Base-by-base conservation (phyloP, 1,140 invertebrate species). In the Platyscapa corneri region DNA sequence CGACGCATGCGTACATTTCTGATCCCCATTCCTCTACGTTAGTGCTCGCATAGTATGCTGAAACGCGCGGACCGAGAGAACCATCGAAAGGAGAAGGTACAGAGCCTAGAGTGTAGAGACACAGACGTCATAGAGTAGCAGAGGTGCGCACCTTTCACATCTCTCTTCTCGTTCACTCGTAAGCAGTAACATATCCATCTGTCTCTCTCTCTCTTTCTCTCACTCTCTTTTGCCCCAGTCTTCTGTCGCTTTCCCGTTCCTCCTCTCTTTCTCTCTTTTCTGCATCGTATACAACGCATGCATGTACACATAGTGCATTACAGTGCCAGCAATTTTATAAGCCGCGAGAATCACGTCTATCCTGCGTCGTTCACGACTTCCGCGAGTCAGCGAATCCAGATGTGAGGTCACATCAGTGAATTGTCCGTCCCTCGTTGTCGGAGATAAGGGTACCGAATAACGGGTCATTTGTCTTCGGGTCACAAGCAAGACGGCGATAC, bases 1-100 rank as follows among this genome's bases (percentile, higher is more conserved):
- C n/a, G 72, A 65, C 78, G 84, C 84, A 85, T 75, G 83, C 84
- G 84, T 42, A 12, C n/a, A 16, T 14, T 23, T 34, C 46, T 67
- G 37, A 80, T 80, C 67, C 65, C 27, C 53, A 20, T 80, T 80
- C 37, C 76, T 14, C 20, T 20, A 5, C 60, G 23, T 32, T 7
- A 6, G n/a, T 18, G 18, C 42, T 20, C 0, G 37, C 16, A 27
- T 10, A 3, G 27, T 6, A 14, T 6, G 39, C 5, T 3, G 74
- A 60, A 78, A 78, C 39, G 65, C 76, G 7, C 64, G 64, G 65
- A 80, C 60, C 37, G 34, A 3, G 53, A 70, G 83, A 60, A 78
- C 32, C 64, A 23, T 27, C 56, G 32, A 39, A 34, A 53, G 70
- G 3, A 7, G 37, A 74, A 27, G 70, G 37, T n/a, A 42, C 39